A percentile compares a stretch with the other conserved stretches of the same genome.
Conservation (phyloP, 2,797 vertebrate genomes). For the Rhynchonycteris naso region DNA sequence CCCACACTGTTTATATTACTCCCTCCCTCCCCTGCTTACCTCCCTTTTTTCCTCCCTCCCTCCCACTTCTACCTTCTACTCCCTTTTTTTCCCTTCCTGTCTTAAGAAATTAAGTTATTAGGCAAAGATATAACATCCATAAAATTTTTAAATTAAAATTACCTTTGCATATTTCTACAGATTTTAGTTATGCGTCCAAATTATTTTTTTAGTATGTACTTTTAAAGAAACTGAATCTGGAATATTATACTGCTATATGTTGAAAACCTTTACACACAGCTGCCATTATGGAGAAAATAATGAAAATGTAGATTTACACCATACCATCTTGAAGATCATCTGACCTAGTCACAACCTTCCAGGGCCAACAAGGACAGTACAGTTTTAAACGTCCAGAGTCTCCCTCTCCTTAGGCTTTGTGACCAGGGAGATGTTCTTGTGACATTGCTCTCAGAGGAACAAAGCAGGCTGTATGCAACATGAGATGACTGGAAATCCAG, state of each 20-base stretch:
- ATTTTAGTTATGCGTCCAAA: not conserved
- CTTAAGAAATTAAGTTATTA: not conserved
- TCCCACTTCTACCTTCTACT: not conserved
- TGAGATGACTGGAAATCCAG: not conserved
- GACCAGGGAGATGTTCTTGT: not conserved
- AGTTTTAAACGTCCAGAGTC: not conserved
- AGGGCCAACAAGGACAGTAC: not conserved
- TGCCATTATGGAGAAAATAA: not conserved
- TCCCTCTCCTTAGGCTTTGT: not conserved
- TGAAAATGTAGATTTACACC: not conserved
- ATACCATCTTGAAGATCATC: not conserved
- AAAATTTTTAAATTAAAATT: not conserved
- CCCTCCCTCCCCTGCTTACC: not conserved
- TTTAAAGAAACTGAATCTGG: not conserved
- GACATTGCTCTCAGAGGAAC: not conserved
- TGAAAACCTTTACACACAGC: not conserved
- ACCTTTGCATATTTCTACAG: not conserved
- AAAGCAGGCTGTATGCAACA: rapidly evolving
- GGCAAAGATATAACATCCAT: not conserved
- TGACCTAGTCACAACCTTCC: not conserved
- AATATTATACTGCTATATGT: not conserved
- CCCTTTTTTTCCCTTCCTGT: not conserved
- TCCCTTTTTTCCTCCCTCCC: not conserved
- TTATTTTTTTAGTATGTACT: not conserved
- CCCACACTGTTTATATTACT: rapidly evolving